Evolutionary conservation across 2,888 invertebrate species (phyloP), one percentile per base, ranked within the genome.

Genomic region (Malachius bipustulatus): DNA sequence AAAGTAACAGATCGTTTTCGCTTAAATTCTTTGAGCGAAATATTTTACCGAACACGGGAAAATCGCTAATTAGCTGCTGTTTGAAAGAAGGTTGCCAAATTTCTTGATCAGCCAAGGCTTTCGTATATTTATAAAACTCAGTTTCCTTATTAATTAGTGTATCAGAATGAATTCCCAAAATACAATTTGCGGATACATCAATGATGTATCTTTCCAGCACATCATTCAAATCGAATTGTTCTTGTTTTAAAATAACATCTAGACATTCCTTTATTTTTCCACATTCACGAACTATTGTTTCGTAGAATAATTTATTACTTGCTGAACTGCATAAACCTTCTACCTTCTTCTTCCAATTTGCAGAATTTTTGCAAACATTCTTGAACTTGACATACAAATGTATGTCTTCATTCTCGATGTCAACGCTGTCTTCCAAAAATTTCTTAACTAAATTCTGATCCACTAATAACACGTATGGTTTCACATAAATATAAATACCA

Each of bases 181-280:
- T 19, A 8, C 6, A 19, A n/a, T n/a, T 19, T 19, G 24, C 24
- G 6, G n/a, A 19, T 19, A 19, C 6, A 19, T 19, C n/a, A 8
- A 19, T 19, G 6, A 19, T 19, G 6, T 8, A n/a, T n/a, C n/a
- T 19, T 19, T 19, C 24, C n/a, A 19, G 6, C 6, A 19, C 6
- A 19, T 19, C 24, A n/a, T 19, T 19, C 6, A 19, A n/a, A n/a
- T 19, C n/a, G n/a, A n/a, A n/a, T n/a, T n/a, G n/a, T 19, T 19
- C 24, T 8, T 8, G 6, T 8, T 6, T 8, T 19, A 6, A 6
- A 19, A 19, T 19, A 19, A 8, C 24, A 8, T 19, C 24, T 19
- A 19, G 6, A 19, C n/a, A 19, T 6, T n/a, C 33, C 36, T 34
- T 36, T 43, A 16, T 31, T 34, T 35, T 41, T 16, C 35, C 26